Base-by-base conservation (phyloP, 2,113 vertebrate genomes). In the Meriones unguiculatus region DNA sequence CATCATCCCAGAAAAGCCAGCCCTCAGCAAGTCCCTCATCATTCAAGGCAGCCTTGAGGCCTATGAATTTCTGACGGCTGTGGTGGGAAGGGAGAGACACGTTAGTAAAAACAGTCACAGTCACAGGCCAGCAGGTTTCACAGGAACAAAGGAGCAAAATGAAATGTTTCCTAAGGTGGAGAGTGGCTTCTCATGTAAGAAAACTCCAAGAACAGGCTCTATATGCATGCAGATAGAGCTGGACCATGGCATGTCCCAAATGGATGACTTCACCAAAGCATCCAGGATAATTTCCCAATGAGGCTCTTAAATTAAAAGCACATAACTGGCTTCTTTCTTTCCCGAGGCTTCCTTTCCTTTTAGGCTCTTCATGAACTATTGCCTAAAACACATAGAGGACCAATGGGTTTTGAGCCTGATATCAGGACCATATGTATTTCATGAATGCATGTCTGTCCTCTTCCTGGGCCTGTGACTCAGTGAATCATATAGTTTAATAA, bases 1-100 rank as follows among this genome's bases (percentile, higher is more conserved):
- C 99, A 54, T 99, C 99, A 46, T 99, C 99, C 99, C 99, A 99
- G 98, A 99, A 99, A 90, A 99, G 95, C 0, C 98, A 98, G 59
- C 99, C 99, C 67, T 97, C 12, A 46, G 99, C 99, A 2, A 59
- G 46, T 72, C 98, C 98, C 1, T 1, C 13, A 52, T 99, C 98
- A 90, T 98, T 97, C 96, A 99, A 98, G 73, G 99, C 99, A 80
- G 99, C 98, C 17, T 99, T 98, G 96, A 99, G 98, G 96, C 98
- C 99, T 82, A 99, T 94, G 88, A 98, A 98, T 85, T 99, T 99
- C 94, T 76, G 93, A 50, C 99, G 99, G 97, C 99, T 99, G 95
- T 82, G 98, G 96, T 41, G 94, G 80, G 3, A 22, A 65, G 50
- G 46, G 57, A 93, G 89, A 95, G 10, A 84, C 22, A 14, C 9